Evolutionary conservation across 2,888 invertebrate genomes (phyloP), one percentile per base, ranked within the genome.

Genomic region (Napeogenes sylphis): DNA sequence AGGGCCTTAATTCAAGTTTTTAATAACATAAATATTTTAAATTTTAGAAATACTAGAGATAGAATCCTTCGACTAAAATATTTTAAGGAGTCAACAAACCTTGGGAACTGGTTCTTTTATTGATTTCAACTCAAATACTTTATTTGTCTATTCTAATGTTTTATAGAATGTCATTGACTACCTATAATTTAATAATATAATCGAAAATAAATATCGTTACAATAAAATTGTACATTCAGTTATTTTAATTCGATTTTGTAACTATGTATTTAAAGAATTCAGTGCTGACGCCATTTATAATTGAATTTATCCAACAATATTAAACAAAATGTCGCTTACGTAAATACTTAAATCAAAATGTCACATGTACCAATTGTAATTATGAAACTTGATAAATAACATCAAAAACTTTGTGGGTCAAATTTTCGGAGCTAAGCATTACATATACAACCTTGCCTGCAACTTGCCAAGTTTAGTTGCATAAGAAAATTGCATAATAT

Each of bases 1-100:
- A 42, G 2, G 10, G 10, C 10, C 10, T 42, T 42, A 35, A 42
- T 12, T 10, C 42, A 42, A 10, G 42, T 42, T 42, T n/a, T 42
- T 3, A 42, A 42, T 42, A 42, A 42, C 42, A 42, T 3, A 42
- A 10, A 42, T 10, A 42, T 42, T 10, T 10, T 42, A 42, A 14
- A 14, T 14, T 14, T 14, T 47, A 47, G n/a, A 51, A 21, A 51
- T 10, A 30, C n/a, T 72, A 75, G 73, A 77, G 79, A 78, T 80
- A 71, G 73, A 71, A 73, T 74, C 72, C 71, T 77, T 73, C 78
- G 71, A 68, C 70, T 79, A 83, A 83, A 83, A 83, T 82, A 85
- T 82, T 62, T 78, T 69, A 79, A 83, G 83, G 81, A 85, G 90
- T 89, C 90, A 90, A 87, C 81, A 88, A 90, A 89, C 90, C 76